phyloP scores from a whole-genome alignment of 2,888 invertebrate species.

The Eristalinus sepulchralis region DNA sequence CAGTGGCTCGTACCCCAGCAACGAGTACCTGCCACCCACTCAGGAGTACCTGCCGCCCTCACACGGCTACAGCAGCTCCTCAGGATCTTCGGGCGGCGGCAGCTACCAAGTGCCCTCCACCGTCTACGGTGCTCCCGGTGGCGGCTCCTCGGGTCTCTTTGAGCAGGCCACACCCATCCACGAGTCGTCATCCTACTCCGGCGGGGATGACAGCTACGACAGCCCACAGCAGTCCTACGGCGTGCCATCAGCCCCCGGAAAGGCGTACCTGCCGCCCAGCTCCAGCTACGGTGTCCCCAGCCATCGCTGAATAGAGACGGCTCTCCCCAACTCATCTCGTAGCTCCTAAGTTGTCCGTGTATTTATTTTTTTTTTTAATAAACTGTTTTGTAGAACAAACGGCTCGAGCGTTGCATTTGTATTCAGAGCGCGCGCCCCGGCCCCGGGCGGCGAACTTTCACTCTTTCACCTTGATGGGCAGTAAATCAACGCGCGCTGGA shows the following conservation, averaged over 20 bases:
- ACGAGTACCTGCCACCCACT: conserved; percentile 47
- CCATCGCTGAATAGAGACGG: conserved; percentile 43
- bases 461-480: conserved; percentile 42
- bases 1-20: conserved; percentile 61
- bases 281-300: conserved; percentile 57
- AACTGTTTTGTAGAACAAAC: conserved; percentile 1
- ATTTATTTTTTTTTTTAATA: conserved; percentile 56
- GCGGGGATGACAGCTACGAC: conserved; percentile 44
- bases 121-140: conserved; percentile 62
- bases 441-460: conserved; percentile 33
- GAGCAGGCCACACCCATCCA: conserved; percentile 56
- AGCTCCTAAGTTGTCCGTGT: conserved; percentile 60
- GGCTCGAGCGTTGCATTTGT: conserved; percentile 33
- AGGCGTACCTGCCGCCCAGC: conserved; percentile 57
- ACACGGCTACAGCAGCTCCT: conserved; percentile 38
- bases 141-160: conserved; percentile 17
- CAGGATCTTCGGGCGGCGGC: conserved; percentile 28
- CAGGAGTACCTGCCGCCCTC: conserved; percentile 47
- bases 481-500: conserved; percentile 29
- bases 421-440: conserved; percentile 28
- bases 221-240: conserved; percentile 53
- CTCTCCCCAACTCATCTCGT: conserved; percentile 33
- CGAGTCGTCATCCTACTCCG: conserved; percentile 35
- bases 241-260: conserved; percentile 49
- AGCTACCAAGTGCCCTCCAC: conserved; percentile 50